phyloP scores from a whole-genome alignment of 2,888 invertebrate species.

The Nomada lathburiana region DNA sequence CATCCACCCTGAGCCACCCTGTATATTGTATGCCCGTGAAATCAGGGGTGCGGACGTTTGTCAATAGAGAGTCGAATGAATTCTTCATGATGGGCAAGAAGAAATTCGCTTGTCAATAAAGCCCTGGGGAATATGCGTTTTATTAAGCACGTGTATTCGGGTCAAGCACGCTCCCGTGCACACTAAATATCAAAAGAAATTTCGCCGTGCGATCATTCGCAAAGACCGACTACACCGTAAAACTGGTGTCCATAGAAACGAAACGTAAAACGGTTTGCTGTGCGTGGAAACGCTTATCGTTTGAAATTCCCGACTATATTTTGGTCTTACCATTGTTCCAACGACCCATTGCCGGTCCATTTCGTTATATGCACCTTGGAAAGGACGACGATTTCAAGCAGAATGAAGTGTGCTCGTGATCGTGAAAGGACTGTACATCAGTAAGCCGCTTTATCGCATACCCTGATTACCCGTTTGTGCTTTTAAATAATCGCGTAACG shows the following conservation, averaged over 20 bases:
- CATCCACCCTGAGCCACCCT: too few species aligned
- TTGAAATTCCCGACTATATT: constrained; percentile 61
- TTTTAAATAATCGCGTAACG: constrained; percentile 13
- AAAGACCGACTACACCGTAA: constrained; percentile 48
- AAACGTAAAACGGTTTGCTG: constrained; percentile 57
- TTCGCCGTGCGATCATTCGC: constrained; percentile 47
- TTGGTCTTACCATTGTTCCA: constrained; percentile 61
- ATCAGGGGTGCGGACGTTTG: constrained; percentile 1
- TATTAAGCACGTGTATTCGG: constrained; percentile 9
- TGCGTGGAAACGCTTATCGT: constrained; percentile 67
- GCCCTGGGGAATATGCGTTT: background rate
- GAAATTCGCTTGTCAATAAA: constrained; percentile 33
- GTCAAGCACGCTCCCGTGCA: constrained; percentile 27
- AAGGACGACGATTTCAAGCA: constrained; percentile 34
- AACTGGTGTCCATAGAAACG: constrained; percentile 59
- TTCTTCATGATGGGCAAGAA: constrained; percentile 8
- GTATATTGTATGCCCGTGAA: background rate
- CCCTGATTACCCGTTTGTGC: constrained; percentile 39
- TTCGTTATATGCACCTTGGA: constrained; percentile 59
- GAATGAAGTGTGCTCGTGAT: constrained; percentile 44
- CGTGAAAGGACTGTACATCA: constrained; percentile 36
- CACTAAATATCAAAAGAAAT: constrained; percentile 61
- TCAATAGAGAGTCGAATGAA: background rate
- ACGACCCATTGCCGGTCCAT: constrained; percentile 54
- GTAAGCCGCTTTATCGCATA: constrained; percentile 33